Percentiles rank a stretch among this genome's conserved stretches.
phyloP scores from a whole-genome alignment of 2,113 vertebrate genomes.

The Corythaixoides concolor region DNA sequence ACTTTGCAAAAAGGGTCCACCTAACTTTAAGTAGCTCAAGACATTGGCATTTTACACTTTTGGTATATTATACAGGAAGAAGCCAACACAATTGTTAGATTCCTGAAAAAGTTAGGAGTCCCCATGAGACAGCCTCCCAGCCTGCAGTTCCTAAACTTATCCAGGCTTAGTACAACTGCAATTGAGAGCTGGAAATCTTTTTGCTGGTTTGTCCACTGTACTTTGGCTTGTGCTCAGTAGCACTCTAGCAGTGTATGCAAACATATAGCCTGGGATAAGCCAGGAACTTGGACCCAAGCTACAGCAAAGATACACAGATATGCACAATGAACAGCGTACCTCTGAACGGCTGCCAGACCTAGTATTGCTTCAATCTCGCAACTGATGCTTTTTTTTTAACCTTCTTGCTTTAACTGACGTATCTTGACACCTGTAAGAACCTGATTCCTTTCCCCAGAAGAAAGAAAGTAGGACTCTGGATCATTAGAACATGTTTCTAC shows the following conservation, averaged over 20 bases:
- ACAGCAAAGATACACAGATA: not conserved
- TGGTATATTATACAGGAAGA: not conserved
- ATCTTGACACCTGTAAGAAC: not conserved
- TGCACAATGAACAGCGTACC: not conserved
- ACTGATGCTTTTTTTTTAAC: not conserved
- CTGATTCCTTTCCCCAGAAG: not conserved
- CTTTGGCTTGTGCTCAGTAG: not conserved
- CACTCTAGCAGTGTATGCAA: not conserved
- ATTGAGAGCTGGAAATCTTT: not conserved
- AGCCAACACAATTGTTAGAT: not conserved
- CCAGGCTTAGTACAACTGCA: not conserved
- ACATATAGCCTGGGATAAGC: not conserved
- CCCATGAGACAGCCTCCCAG: not conserved
- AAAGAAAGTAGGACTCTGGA: not conserved
- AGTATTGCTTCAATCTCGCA: not conserved
- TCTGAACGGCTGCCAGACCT: not conserved
- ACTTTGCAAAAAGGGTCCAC: not conserved
- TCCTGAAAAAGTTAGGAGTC: not conserved
- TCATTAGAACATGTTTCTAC: not conserved
- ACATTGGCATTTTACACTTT: not conserved
- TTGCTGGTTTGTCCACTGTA: not conserved
- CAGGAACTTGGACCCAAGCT: not conserved
- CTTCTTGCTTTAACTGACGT: not conserved
- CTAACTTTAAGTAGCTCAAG: not conserved
- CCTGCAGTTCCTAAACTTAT: not conserved